Conservation (phyloP, 2,113 vertebrate genomes). For the Gambusia holbrooki region DNA sequence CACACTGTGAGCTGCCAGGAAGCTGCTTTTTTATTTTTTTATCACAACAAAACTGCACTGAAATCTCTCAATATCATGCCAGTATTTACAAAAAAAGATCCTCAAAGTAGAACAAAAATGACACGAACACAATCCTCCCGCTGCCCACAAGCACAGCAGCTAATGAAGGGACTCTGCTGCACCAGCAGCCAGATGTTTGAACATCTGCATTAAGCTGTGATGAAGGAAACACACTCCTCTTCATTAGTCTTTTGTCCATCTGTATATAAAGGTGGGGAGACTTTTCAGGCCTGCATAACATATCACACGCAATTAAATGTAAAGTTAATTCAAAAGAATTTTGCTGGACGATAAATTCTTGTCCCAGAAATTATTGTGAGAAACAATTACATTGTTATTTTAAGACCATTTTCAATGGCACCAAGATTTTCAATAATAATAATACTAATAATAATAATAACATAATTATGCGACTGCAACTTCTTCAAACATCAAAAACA, state of each 20-base stretch:
- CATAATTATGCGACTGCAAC: too few relatives aligned
- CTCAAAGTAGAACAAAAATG: constrained; percentile 10
- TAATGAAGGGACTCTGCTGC: constrained; percentile 32
- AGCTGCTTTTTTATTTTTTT: background rate
- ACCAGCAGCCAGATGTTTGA: constrained; percentile 44
- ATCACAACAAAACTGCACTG: background rate
- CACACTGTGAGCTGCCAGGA: background rate
- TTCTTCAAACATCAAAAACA: too few relatives aligned
- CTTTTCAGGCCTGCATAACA: background rate
- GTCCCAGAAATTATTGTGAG: too few relatives aligned
- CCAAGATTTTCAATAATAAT: too few relatives aligned
- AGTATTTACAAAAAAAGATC: constrained; percentile 5
- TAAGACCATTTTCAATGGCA: too few relatives aligned
- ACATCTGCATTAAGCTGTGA: constrained; percentile 25
- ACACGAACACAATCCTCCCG: background rate
- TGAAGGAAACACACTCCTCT: constrained; percentile 22
- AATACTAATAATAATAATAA: too few relatives aligned
- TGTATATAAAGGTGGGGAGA: background rate
- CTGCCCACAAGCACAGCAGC: constrained; percentile 28
- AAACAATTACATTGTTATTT: too few relatives aligned
- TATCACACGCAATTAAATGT: background rate
- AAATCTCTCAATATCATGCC: constrained; percentile 1
- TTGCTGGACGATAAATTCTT: too few relatives aligned
- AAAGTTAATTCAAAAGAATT: too few relatives aligned
- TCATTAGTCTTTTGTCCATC: constrained; percentile 32